phyloP scores from a whole-genome alignment of 2,113 vertebrate genomes.

The Plectropomus leopardus region DNA sequence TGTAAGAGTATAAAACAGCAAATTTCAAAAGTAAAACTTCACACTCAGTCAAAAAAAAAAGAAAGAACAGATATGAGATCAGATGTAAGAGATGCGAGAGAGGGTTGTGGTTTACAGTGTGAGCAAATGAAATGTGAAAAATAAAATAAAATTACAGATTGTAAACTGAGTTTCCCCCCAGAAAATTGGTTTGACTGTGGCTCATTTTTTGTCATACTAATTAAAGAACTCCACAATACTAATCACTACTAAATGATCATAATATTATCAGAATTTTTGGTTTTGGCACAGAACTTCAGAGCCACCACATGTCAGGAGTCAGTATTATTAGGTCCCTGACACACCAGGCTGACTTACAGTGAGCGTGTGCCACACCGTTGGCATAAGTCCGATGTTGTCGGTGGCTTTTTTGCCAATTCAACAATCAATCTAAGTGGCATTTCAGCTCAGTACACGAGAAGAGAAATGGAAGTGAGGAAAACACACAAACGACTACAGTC shows the following conservation, averaged over 20 bases:
- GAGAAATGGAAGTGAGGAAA: too few relatives aligned
- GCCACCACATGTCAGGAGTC: neutral
- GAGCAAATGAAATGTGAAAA: constrained; percentile 11
- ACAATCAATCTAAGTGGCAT: too few relatives aligned
- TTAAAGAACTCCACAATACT: neutral
- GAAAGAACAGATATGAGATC: too few relatives aligned
- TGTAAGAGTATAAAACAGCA: constrained; percentile 6
- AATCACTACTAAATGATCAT: neutral
- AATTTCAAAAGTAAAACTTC: neutral
- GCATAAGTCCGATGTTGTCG: too few relatives aligned
- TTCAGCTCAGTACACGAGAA: too few relatives aligned
- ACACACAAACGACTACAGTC: too few relatives aligned
- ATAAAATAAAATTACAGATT: neutral
- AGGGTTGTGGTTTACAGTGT: neutral
- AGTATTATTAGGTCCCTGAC: neutral
- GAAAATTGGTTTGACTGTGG: too few relatives aligned
- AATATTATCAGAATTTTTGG: neutral
- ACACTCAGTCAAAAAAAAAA: neutral
- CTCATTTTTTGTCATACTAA: neutral
- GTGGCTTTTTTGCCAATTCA: too few relatives aligned
- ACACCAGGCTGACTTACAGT: too few relatives aligned
- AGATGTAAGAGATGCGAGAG: neutral
- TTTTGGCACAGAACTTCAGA: neutral
- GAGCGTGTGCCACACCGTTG: too few relatives aligned
- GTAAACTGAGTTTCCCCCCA: constrained; percentile 14